Conservation (phyloP, 2,113 vertebrate species). For the Hyperoodon ampullatus region DNA sequence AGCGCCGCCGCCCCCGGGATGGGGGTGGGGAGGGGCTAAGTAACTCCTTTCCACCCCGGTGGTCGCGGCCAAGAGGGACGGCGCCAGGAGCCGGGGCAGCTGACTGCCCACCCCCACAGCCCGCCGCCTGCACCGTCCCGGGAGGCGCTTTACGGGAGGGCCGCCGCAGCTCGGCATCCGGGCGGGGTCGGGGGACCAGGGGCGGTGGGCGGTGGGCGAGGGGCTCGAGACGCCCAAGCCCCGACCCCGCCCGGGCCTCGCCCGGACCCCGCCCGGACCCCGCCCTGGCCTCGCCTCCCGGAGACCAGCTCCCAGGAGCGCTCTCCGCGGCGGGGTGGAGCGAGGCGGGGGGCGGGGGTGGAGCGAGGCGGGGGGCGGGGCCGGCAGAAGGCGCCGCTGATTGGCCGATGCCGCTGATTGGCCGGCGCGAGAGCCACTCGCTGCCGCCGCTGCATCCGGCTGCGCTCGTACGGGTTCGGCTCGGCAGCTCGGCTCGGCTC, state of each 20-base stretch:
- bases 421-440: slow-evolving; percentile 18
- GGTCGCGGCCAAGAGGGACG: not conserved
- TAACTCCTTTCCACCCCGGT: not conserved
- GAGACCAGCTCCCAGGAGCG: not conserved
- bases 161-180: not conserved
- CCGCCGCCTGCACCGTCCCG: not conserved
- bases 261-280: not conserved
- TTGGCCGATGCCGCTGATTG: slow-evolving; percentile 19
- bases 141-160: not conserved
- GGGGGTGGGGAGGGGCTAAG: not conserved
- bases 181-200: not conserved
- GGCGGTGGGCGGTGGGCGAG: not conserved
- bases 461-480: slow-evolving; percentile 24
- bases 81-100: not conserved
- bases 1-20: not conserved
- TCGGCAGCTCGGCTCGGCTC: slow-evolving; percentile 24
- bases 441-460: not conserved
- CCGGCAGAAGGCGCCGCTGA: not conserved
- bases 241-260: not conserved
- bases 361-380: not conserved
- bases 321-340: not conserved
- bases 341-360: not conserved
- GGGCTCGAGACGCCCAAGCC: not conserved
- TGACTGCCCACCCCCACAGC: not conserved
- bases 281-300: not conserved